Evolutionary conservation across 1,140 invertebrate species (phyloP), one percentile per base, ranked within the genome.

Genomic region (Zaprionus gabonicus): DNA sequence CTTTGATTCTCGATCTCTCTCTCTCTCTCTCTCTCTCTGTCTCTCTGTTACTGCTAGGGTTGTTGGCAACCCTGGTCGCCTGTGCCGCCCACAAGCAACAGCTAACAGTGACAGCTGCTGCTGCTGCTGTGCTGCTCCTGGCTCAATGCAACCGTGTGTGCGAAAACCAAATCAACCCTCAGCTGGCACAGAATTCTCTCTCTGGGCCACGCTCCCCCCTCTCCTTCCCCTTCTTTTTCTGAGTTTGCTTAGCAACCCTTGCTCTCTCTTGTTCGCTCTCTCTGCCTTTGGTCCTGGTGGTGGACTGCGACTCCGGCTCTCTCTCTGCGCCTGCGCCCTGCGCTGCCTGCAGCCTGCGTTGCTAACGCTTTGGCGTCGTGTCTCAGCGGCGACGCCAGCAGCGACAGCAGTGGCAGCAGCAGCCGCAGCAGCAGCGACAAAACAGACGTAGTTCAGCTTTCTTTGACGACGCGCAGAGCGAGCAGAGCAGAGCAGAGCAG

Each of bases 371-470:
- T 63, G 36, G 41, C 44, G 67, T 55, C 51, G 63, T 53, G 20
- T 28, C 28, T 34, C 13, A 23, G n/a, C 25, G 31, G 70, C 38
- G 44, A 25, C 34, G 15, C 31, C 7, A 81, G 68, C 76, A 75
- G 36, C 9, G 31, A 5, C 36, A 38, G 36, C 4, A 38, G 36
- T 12, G 3, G 7, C 12, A n/a, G 58, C 53, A 46, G 58, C 77
- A 57, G 23, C 23, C 1, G 23, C 23, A 23, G 53, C 68, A 53
- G 68, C 82, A 41, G 46, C 20, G 82, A 69, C 82, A 71, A 87
- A 46, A 81, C 86, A 90, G 86, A 90, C 81, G 85, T 90, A 82
- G 82, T 90, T 91, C 85, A 90, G 86, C 71, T 59, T 73, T 73
- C 63, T 85, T 82, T 64, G 73, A 70, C 79, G 76, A 86, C 80